Base-by-base conservation (phyloP, 2,113 vertebrate genomes). In the Stomatorhinus ivindoensis region DNA sequence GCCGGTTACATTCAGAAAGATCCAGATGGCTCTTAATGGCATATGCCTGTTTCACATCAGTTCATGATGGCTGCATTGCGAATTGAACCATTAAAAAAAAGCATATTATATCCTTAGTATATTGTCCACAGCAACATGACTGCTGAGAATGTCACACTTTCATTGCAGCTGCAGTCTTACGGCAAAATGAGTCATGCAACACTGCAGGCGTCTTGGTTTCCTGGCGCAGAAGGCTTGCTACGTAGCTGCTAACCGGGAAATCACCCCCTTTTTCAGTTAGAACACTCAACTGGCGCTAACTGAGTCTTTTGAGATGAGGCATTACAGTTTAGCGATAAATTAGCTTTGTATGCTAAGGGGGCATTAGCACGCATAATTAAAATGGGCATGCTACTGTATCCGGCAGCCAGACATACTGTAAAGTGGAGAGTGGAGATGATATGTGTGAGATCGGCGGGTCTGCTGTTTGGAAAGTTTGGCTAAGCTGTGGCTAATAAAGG, bases 121-220 rank as follows among this genome's bases (percentile, higher is more conserved):
- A 61, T 51, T 61, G 88, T 47, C 11, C 35, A 35, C 84, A 86
- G 24, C 19, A 76, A 76, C 46, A 76, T 47, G 31, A 69, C 83
- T 46, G 65, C 31, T 21, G 51, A 46, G 35, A 85, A 51, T 65
- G 44, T 35, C 55, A 61, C 47, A 21, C 91, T 92, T 93, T 93
- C 91, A 94, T 96, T 96, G 94, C 89, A 90, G 93, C 83, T 95
- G 95, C 96, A 92, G 90, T 93, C 88, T 88, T 90, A 88, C 91
- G 94, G 90, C 94, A 95, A 93, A 94, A 95, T 96, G 94, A 94
- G 92, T 95, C 94, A 96, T 95, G 91, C 91, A 93, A 89, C 92
- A 91, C 90, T 96, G 93, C 94, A 51, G 90, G 93, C 93, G 92
- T 93, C 93, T 95, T 94, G 95, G 94, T 85, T 85, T 93, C 93